Conservation (phyloP, 2,113 vertebrate species). For the Pluvialis apricaria region DNA sequence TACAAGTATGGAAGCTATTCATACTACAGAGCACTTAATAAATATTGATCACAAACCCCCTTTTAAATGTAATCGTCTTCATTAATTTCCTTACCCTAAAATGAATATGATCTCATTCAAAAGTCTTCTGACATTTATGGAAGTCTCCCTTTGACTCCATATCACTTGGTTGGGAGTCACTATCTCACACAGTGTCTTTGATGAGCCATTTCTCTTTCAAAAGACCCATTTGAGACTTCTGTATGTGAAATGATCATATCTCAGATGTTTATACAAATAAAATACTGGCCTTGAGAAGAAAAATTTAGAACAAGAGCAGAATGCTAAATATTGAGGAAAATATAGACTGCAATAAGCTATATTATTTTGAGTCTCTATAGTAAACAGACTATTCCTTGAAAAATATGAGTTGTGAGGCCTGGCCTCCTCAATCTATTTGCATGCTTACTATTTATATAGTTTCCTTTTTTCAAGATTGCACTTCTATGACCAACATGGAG, state of each 20-base stretch:
- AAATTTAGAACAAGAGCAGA: background rate
- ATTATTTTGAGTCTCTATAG: background rate
- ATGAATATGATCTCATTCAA: background rate
- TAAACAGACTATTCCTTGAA: background rate
- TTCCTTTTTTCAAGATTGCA: background rate
- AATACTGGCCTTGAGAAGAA: background rate
- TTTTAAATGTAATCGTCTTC: background rate
- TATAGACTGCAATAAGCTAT: background rate
- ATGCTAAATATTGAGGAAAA: background rate
- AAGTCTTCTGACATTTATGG: background rate
- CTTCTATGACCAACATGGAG: rapidly evolving
- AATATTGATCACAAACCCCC: background rate
- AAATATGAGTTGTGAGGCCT: background rate
- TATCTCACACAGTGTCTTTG: background rate
- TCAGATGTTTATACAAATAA: background rate
- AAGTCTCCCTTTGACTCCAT: background rate
- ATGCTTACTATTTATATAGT: background rate
- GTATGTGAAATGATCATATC: background rate
- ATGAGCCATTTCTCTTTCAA: background rate
- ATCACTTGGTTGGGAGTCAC: background rate
- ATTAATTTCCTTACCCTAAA: background rate
- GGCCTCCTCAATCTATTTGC: background rate
- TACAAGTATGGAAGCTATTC: background rate
- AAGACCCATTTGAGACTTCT: background rate
- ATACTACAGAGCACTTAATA: background rate